phyloP scores from a whole-genome alignment of 2,888 invertebrate species.

The Archips crataeganus region DNA sequence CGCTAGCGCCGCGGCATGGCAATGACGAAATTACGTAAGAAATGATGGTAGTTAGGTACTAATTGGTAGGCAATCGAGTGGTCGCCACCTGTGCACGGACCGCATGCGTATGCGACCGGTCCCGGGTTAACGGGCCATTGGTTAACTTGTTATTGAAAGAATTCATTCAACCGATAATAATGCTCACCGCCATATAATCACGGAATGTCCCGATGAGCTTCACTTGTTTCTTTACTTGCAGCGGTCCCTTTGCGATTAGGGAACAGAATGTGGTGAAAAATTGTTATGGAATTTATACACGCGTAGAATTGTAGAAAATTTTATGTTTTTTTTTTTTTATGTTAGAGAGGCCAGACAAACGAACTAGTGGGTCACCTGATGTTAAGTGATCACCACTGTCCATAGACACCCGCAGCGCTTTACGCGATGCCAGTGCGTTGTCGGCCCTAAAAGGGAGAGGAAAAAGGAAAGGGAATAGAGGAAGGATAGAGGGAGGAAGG shows the following conservation, averaged over 20 bases:
- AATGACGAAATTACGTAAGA: constrained; percentile 71
- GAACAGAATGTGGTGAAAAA: too few relatives aligned
- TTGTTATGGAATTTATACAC: too few relatives aligned
- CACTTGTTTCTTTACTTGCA: constrained; percentile 35
- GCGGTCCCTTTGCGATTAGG: background rate
- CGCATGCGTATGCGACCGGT: constrained; percentile 63
- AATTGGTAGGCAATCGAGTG: constrained; percentile 67
- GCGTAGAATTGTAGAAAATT: too few relatives aligned
- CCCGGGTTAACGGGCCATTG: constrained; percentile 68
- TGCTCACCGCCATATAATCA: constrained; percentile 57
- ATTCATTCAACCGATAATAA: constrained; percentile 61
- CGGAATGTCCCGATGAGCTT: constrained; percentile 58
- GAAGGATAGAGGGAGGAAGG: too few relatives aligned
- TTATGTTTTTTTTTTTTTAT: too few relatives aligned
- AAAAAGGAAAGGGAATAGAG: too few relatives aligned
- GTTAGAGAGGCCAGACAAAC: too few relatives aligned
- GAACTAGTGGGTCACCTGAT: too few relatives aligned
- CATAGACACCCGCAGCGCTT: too few relatives aligned
- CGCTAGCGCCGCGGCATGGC: constrained; percentile 50
- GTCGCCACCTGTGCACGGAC: constrained; percentile 56
- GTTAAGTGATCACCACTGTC: too few relatives aligned
- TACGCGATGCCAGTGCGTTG: too few relatives aligned
- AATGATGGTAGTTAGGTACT: constrained; percentile 68
- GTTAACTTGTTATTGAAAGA: constrained; percentile 73
- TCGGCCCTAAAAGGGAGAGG: too few relatives aligned